Base-by-base conservation (phyloP, 2,888 invertebrate genomes). In the Listrodromus nycthemerus region DNA sequence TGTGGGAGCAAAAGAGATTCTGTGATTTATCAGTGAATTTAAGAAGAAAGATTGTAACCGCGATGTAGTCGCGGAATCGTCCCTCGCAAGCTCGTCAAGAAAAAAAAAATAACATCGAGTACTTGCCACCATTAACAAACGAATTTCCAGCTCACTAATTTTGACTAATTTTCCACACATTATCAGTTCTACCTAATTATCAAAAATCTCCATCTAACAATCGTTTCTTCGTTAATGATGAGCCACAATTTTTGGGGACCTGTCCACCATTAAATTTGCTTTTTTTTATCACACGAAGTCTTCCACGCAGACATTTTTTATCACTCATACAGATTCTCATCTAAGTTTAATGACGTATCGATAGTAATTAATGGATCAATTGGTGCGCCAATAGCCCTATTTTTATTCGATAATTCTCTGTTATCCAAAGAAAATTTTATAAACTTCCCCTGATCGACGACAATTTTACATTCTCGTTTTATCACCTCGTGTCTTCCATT, bases 21-120 rank as follows among this genome's bases (percentile, higher is more conserved):
- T 80, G 80, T 83, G 80, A 83, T 80, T 80, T 67, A 33, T 71
- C 71, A 45, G 27, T 80, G 27, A 45, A 63, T 16, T 48, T 63
- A 70, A 71, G 48, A 45, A 30, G 75, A 52, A 65, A 70, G 30
- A 58, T 65, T 52, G n/a, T 37, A 50, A 50, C 66, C 33, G 37
- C 61, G 37, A 50, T 67, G 13, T 27, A 55, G 61, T 37, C 66
- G 16, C 71, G 75, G 75, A 66, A 70, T 27, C 52, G 65, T 79
- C 63, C 65, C 70, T 30, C 45, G 61, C 61, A 45, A n/a, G 4
- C 41, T 58, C 41, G 24, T 37, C 71, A 2, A 37, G 16, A 41
- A 41, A 16, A 16, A 41, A 1, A 16, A 3, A 41, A 41, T 3
- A 13, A 13, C 3, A 41, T 41, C 16, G 3, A 3, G 41, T 13